phyloP scores from a whole-genome alignment of 2,888 invertebrate species.

The Drosophila putrida region DNA sequence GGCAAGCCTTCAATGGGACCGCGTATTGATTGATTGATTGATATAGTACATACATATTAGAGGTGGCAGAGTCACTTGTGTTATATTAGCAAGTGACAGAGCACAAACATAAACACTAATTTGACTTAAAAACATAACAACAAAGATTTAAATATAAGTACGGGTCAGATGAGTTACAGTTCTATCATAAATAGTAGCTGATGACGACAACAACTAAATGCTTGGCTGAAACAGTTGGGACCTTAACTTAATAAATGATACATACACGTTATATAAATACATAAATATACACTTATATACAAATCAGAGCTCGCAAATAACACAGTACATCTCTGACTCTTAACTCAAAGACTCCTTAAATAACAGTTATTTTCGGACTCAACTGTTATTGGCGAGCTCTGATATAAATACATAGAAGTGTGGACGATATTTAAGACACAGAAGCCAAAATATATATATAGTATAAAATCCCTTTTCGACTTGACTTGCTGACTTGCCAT shows the following conservation, averaged over 20 bases:
- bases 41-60: no score
- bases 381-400: no score
- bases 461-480: not conserved
- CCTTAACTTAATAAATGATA: constrained; percentile 19
- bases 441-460: not conserved
- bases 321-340: no score
- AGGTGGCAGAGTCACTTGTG: not conserved
- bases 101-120: constrained; percentile 52
- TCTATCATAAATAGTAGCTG: not conserved
- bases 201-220: constrained; percentile 2
- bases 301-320: no score
- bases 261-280: constrained; percentile 15
- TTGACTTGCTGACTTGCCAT: not conserved
- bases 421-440: constrained; percentile 11
- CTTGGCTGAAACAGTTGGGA: constrained; percentile 6
- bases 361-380: no score
- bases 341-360: no score
- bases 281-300: constrained; percentile 22
- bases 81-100: constrained; percentile 17
- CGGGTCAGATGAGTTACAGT: constrained; percentile 6
- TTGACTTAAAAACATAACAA: constrained; percentile 76
- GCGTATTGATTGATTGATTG: not conserved
- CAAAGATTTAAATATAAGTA: constrained; percentile 52
- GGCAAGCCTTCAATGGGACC: not conserved
- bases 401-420: constrained; percentile 7